phyloP scores from a whole-genome alignment of 2,113 vertebrate genomes.

The Tonatia bakeri region DNA sequence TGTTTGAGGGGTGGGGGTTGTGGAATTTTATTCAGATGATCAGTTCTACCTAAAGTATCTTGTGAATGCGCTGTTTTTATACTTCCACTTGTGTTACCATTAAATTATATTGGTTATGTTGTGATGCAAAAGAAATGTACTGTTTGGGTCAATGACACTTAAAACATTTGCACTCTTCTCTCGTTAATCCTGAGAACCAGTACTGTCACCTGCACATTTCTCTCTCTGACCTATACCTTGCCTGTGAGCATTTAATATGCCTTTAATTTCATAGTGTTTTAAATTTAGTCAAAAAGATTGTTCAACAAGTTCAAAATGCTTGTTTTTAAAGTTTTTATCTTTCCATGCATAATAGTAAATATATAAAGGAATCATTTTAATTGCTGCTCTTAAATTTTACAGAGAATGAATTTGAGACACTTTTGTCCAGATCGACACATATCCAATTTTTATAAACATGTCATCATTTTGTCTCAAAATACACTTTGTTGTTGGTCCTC shows the following conservation, averaged over 20 bases:
- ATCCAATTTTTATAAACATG: not conserved
- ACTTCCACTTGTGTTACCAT: not conserved
- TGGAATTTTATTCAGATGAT: not conserved
- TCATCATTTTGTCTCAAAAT: too few relatives aligned
- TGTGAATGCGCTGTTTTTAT: not conserved
- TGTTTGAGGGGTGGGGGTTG: not conserved
- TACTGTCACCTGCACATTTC: not conserved
- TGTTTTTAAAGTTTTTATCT: not conserved
- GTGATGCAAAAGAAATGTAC: not conserved
- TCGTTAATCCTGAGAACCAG: not conserved
- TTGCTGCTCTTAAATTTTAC: not conserved
- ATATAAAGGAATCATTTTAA: not conserved
- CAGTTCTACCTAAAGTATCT: not conserved
- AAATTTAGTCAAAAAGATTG: not conserved
- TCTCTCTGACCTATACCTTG: not conserved
- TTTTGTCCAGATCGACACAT: not conserved
- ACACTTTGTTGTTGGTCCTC: not conserved
- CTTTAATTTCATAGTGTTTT: not conserved
- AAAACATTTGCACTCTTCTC: not conserved
- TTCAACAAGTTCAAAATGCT: not conserved
- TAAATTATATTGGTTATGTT: not conserved
- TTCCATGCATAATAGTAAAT: not conserved
- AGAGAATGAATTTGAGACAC: not conserved
- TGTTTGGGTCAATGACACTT: not conserved
- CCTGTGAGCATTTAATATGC: not conserved